A percentile compares a stretch with the other conserved stretches of the same genome.
phyloP scores from a whole-genome alignment of 2,113 vertebrate species.

The Xenopus borealis region DNA sequence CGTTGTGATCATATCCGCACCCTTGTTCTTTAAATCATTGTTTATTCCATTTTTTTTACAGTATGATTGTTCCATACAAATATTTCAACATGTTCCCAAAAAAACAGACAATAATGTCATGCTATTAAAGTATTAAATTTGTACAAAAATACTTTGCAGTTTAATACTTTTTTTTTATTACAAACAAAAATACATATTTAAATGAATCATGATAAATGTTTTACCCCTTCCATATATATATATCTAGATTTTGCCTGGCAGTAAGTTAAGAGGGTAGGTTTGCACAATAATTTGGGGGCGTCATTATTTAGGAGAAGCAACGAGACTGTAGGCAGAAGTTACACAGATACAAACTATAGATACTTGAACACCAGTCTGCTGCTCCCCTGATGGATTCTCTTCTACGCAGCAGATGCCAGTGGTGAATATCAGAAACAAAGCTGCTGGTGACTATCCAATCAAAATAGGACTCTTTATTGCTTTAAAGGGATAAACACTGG shows the following conservation, averaged over 20 bases:
- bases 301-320: conserved; percentile 50
- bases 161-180: conserved; percentile 82
- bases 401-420: conserved; percentile 25
- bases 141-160: conserved; percentile 99
- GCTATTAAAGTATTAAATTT: conserved; percentile 99
- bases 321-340: conserved; percentile 54
- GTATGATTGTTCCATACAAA: conserved; percentile 83
- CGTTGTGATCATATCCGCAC: too few relatives aligned
- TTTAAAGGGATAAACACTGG: conserved; percentile 59
- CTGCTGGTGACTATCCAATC: conserved; percentile 68
- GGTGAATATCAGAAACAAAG: conserved; percentile 52
- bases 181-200: conserved; percentile 99
- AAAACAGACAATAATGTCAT: conserved; percentile 98
- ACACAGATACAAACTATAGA: conserved; percentile 7
- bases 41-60: conserved; percentile 73
- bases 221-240: conserved; percentile 45
- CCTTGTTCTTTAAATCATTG: conserved; percentile 63
- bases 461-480: conserved; percentile 77
- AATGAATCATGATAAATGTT: conserved; percentile 68
- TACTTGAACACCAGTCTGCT: not conserved
- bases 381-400: conserved; percentile 17
- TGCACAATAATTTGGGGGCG: conserved; percentile 69
- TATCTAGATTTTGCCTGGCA: too few relatives aligned
- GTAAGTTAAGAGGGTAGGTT: too few relatives aligned
- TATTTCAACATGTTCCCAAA: conserved; percentile 87